These are phyloP conservation scores for Pocota personata DNA, from an alignment of 2,888 invertebrate genomes.

Conservation along the genomic window DNA sequence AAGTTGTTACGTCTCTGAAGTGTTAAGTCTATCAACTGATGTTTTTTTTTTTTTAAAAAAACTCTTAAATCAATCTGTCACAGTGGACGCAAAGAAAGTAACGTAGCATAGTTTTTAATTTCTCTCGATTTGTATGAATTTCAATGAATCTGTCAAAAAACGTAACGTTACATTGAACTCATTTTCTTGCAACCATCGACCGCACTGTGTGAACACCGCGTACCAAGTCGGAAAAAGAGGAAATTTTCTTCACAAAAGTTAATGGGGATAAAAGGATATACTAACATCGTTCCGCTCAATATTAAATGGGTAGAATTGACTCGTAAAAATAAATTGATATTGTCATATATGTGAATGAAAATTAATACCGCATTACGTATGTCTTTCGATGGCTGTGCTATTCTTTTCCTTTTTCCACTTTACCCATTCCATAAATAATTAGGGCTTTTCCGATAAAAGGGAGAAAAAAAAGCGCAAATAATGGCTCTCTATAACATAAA, in stretches of 20 bases:
- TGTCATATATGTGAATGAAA: conserved; percentile 49
- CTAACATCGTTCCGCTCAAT: conserved; percentile 41
- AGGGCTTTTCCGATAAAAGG: conserved; percentile 27
- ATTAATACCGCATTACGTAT: conserved; percentile 27
- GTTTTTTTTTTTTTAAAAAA: no score
- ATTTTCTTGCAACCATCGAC: background rate
- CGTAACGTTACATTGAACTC: background rate
- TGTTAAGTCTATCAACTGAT: no score
- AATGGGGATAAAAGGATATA: conserved; percentile 48
- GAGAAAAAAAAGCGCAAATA: conserved; percentile 23
- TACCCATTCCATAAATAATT: conserved; percentile 27
- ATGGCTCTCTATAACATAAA: background rate
- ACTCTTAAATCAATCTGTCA: no score
- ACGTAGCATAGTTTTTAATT: no score
- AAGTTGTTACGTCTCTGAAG: no score
- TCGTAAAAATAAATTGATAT: conserved; percentile 66
- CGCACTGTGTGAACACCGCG: conserved; percentile 1
- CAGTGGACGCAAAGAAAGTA: no score
- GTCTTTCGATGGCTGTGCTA: background rate
- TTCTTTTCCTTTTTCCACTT: background rate
- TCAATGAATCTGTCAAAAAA: no score
- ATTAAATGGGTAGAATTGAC: conserved; percentile 46
- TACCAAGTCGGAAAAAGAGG: background rate
- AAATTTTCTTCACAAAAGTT: conserved; percentile 16
- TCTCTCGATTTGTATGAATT: no score